Conservation (phyloP, 2,113 vertebrate genomes). For the Austrofundulus limnaeus region DNA sequence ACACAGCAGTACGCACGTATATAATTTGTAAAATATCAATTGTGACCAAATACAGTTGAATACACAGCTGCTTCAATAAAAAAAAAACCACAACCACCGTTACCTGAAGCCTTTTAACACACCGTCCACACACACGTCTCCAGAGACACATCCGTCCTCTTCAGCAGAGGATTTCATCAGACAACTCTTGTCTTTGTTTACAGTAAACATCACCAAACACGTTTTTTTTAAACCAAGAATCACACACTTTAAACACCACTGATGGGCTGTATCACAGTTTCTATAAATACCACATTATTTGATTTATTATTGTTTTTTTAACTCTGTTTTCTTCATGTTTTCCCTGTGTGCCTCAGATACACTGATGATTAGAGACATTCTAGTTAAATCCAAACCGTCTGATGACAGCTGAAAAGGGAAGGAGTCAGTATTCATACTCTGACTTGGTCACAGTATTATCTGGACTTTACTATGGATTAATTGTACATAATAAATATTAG, state of each 20-base stretch:
- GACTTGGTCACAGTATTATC: slow-evolving; percentile 69
- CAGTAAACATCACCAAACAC: slow-evolving; percentile 59
- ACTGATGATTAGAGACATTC: slow-evolving; percentile 71
- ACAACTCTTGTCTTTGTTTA: slow-evolving; percentile 69
- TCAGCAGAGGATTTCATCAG: slow-evolving; percentile 47
- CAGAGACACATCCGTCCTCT: slow-evolving; percentile 35
- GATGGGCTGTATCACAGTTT: too few relatives aligned
- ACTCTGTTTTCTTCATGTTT: slow-evolving; percentile 75
- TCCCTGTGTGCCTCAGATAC: slow-evolving; percentile 81
- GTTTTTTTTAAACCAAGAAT: slow-evolving; percentile 28
- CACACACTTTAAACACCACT: too few relatives aligned
- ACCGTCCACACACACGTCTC: slow-evolving; percentile 14
- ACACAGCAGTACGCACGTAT: slow-evolving; percentile 29
- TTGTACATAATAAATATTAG: slow-evolving; percentile 78
- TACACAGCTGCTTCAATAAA: slow-evolving; percentile 41
- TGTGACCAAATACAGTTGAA: slow-evolving; percentile 60
- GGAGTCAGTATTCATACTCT: slow-evolving; percentile 71
- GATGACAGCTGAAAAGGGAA: slow-evolving; percentile 51
- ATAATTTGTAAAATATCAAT: slow-evolving; percentile 50
- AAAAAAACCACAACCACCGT: slow-evolving; percentile 36
- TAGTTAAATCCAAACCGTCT: slow-evolving; percentile 46
- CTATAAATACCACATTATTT: slow-evolving; percentile 60
- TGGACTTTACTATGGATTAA: slow-evolving; percentile 69
- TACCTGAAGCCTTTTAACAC: slow-evolving; percentile 63
- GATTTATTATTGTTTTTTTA: slow-evolving; percentile 29